Evolutionary conservation across 2,888 invertebrate genomes (phyloP).

Genomic region (Pecten maximus): DNA sequence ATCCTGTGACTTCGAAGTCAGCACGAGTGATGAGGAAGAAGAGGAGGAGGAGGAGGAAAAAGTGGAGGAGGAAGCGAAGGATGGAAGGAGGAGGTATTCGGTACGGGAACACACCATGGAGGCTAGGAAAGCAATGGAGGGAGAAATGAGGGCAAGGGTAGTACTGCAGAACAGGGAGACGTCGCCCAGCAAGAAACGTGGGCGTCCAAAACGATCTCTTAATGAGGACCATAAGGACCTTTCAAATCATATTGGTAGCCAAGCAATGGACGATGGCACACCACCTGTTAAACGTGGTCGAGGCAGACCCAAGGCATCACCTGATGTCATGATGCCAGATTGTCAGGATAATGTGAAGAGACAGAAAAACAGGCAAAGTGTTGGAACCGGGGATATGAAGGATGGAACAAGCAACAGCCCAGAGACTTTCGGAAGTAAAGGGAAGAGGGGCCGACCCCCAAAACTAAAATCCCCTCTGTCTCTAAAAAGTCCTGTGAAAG

Average conservation of each 20-base stretch:
- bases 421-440: neutral
- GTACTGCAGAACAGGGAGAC: slow-evolving; percentile 45
- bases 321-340: neutral
- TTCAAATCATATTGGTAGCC: slow-evolving; percentile 1
- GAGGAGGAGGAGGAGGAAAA: slow-evolving; percentile 61
- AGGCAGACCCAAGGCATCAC: slow-evolving; percentile 50
- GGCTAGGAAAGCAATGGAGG: slow-evolving; percentile 61
- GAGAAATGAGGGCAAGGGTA: slow-evolving; percentile 60
- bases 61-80: slow-evolving; percentile 41
- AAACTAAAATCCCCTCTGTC: slow-evolving; percentile 36
- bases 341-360: neutral
- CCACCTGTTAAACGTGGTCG: slow-evolving; percentile 51
- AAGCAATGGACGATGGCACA: neutral
- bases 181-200: slow-evolving; percentile 40
- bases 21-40: slow-evolving; percentile 81
- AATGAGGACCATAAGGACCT: neutral
- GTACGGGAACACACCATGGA: slow-evolving; percentile 61
- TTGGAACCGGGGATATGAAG: slow-evolving; percentile 19
- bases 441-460: slow-evolving; percentile 53
- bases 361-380: neutral
- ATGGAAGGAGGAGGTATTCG: slow-evolving; percentile 51
- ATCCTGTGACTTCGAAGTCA: slow-evolving; percentile 82
- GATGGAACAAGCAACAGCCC: neutral
- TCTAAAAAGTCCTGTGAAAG: neutral
- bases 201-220: slow-evolving; percentile 36